Evolutionary conservation across 1,140 invertebrate genomes (phyloP).

Genomic region (Drosophila sproati): DNA sequence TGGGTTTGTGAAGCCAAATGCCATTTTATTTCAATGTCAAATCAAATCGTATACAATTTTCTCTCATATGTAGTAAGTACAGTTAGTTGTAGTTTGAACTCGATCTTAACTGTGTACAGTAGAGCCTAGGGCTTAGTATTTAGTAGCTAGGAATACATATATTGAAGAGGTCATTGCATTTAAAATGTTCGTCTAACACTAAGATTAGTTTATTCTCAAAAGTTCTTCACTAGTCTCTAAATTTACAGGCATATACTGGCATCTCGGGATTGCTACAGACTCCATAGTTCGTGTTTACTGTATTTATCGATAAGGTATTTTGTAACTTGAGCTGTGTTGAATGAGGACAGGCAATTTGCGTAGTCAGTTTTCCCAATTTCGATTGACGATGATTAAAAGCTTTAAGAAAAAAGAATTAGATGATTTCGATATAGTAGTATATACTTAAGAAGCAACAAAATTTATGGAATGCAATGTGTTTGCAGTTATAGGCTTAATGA

Average conservation of each 20-base stretch:
- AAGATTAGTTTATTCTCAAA: slow-evolving; percentile 22
- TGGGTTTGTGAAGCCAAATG: slow-evolving; percentile 55
- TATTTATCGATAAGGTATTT: slow-evolving; percentile 21
- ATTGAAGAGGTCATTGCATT: slow-evolving; percentile 53
- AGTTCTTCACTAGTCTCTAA: slow-evolving; percentile 60
- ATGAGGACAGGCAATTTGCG: not conserved
- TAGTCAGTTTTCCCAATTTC: not conserved
- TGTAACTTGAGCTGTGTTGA: slow-evolving; percentile 33
- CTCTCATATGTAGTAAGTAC: slow-evolving; percentile 39
- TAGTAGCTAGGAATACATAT: slow-evolving; percentile 41
- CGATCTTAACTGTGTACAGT: slow-evolving; percentile 28
- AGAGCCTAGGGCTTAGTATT: slow-evolving; percentile 43
- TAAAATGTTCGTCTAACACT: slow-evolving; percentile 52
- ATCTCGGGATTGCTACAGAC: slow-evolving; percentile 51
- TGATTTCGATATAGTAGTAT: too few relatives aligned
- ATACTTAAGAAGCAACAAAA: too few relatives aligned
- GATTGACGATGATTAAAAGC: too few relatives aligned
- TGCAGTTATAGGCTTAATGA: too few relatives aligned
- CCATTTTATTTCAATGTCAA: slow-evolving; percentile 64
- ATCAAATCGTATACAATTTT: slow-evolving; percentile 69
- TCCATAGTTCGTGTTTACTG: slow-evolving; percentile 34
- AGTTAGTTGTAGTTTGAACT: slow-evolving; percentile 34
- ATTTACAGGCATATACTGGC: slow-evolving; percentile 75
- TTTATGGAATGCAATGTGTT: too few relatives aligned
- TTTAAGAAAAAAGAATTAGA: too few relatives aligned